A percentile compares a stretch with the other conserved stretches of the same genome.
phyloP scores from a whole-genome alignment of 2,113 vertebrate species.

The Zingel zingel region DNA sequence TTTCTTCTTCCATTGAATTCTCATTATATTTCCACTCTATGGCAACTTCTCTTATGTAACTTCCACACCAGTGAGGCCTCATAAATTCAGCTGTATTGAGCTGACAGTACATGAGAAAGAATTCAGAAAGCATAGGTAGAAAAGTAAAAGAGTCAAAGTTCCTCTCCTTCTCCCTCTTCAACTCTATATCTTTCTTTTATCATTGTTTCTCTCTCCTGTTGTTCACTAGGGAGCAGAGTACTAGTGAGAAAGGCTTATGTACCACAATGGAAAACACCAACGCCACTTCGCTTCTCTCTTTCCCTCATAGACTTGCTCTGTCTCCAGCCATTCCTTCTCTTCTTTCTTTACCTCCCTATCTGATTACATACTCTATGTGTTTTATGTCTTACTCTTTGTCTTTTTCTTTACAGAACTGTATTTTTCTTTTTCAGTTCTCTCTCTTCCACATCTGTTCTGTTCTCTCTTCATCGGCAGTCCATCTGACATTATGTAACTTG shows the following conservation, averaged over 20 bases:
- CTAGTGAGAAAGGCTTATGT: slow-evolving; percentile 39
- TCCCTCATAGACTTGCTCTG: background rate
- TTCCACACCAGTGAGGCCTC: slow-evolving; percentile 15
- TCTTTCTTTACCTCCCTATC: slow-evolving; percentile 25
- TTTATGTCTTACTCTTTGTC: background rate
- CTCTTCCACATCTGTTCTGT: slow-evolving; percentile 3
- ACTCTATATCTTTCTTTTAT: slow-evolving; percentile 20
- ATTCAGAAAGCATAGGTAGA: slow-evolving; percentile 15
- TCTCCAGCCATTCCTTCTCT: background rate
- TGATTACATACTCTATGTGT: slow-evolving; percentile 8
- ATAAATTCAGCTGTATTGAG: slow-evolving; percentile 36
- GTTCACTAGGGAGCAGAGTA: background rate
- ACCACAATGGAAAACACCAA: slow-evolving; percentile 48
- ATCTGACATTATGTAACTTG: slow-evolving; percentile 71
- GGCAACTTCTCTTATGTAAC: slow-evolving; percentile 30
- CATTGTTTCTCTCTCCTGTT: slow-evolving; percentile 26
- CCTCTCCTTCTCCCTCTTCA: slow-evolving; percentile 11
- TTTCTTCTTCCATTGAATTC: slow-evolving; percentile 5
- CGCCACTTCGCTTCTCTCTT: slow-evolving; percentile 6
- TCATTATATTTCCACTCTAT: slow-evolving; percentile 32
- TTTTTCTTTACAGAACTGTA: background rate
- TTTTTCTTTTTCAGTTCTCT: slow-evolving; percentile 11
- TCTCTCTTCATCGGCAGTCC: slow-evolving; percentile 38
- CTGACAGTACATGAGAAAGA: slow-evolving; percentile 15
- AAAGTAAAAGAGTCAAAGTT: slow-evolving; percentile 19